Evolutionary conservation across 2,888 invertebrate genomes (phyloP).

Genomic region (Heliconius ethilla): DNA sequence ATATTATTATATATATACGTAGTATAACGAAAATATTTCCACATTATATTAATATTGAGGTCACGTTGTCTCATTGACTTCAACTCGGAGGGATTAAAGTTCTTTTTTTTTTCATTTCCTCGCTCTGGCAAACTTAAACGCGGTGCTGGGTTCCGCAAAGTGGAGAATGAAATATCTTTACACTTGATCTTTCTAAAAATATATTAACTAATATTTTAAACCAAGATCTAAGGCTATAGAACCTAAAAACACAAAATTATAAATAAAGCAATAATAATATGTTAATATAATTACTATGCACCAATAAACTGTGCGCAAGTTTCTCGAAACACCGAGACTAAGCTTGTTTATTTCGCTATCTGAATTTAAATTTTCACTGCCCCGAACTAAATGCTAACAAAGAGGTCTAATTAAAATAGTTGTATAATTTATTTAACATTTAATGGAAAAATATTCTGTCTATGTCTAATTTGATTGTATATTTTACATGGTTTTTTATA

Average conservation of each 20-base stretch:
- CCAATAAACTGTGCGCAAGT: slow-evolving; percentile 30
- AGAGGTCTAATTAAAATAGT: slow-evolving; percentile 11
- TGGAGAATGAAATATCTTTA: background rate
- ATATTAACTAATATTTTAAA: no score
- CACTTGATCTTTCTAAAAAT: background rate
- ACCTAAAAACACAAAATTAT: background rate
- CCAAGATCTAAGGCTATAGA: no score
- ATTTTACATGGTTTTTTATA: background rate
- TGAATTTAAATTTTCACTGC: slow-evolving; percentile 32
- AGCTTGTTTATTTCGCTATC: slow-evolving; percentile 31
- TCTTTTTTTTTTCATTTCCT: background rate
- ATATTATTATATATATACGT: no score
- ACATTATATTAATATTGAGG: no score
- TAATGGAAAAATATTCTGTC: background rate
- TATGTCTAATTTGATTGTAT: background rate
- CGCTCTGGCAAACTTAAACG: background rate
- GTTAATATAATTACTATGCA: slow-evolving; percentile 32
- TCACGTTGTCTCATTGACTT: no score
- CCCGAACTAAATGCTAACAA: slow-evolving; percentile 29
- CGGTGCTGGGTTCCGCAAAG: background rate
- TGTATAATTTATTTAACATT: background rate
- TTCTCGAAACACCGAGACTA: slow-evolving; percentile 29
- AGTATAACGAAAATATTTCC: no score
- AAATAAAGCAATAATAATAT: slow-evolving; percentile 26
- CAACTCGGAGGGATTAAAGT: background rate